Conservation (phyloP, 1,140 invertebrate species). For the Heliconius hewitsoni region DNA sequence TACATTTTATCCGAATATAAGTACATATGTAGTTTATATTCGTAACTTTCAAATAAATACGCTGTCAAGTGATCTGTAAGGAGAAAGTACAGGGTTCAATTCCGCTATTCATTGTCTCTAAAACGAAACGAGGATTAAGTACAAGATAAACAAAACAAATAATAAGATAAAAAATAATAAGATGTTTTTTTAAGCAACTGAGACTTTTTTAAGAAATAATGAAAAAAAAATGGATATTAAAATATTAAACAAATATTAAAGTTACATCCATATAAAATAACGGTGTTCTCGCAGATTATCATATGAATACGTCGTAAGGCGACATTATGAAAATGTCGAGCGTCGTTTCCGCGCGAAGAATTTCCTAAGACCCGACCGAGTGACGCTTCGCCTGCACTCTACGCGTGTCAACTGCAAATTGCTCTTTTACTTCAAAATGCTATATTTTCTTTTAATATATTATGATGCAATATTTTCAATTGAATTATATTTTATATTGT, state of each 20-base stretch:
- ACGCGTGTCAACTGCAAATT: slow-evolving; percentile 42
- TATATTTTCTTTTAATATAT: slow-evolving; percentile 4
- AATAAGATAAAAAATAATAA: too few species aligned
- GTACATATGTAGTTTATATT: too few species aligned
- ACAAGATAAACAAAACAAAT: too few species aligned
- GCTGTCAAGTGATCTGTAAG: too few species aligned
- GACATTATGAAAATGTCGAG: slow-evolving; percentile 72
- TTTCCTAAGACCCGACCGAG: slow-evolving; percentile 59
- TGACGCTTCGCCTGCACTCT: slow-evolving; percentile 48
- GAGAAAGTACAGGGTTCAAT: too few species aligned
- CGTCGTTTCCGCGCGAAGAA: slow-evolving; percentile 67
- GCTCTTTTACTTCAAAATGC: slow-evolving; percentile 34
- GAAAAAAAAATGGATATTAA: too few species aligned
- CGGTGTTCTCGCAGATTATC: slow-evolving; percentile 60
- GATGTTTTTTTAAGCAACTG: too few species aligned
- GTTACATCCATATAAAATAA: slow-evolving; percentile 38
- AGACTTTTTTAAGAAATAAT: too few species aligned
- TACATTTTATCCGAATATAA: too few species aligned
- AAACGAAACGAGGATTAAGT: too few species aligned
- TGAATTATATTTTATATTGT: slow-evolving; percentile 2
- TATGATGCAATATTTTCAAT: background rate
- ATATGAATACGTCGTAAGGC: slow-evolving; percentile 64
- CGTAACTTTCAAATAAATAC: too few species aligned
- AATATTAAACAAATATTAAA: slow-evolving; percentile 19
- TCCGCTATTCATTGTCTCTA: too few species aligned